phyloP scores from a whole-genome alignment of 2,888 invertebrate species.

The Andrena trimmerana region DNA sequence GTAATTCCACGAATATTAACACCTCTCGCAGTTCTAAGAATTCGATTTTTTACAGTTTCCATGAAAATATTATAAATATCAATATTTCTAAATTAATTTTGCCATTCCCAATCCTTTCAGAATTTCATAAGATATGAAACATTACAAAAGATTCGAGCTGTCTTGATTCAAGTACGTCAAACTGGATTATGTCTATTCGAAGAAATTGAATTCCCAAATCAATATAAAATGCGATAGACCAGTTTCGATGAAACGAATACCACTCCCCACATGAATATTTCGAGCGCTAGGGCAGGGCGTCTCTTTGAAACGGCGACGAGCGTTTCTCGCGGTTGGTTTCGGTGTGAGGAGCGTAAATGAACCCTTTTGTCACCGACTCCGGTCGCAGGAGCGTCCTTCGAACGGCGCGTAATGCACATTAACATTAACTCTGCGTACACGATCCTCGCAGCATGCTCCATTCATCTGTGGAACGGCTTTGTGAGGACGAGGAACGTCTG shows the following conservation, averaged over 20 bases:
- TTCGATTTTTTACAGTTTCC: too few species aligned
- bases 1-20: too few species aligned
- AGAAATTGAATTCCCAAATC: too few species aligned
- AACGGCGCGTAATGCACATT: constrained; percentile 56
- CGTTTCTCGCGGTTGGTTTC: constrained; percentile 30
- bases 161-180: too few species aligned
- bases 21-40: too few species aligned
- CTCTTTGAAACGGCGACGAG: background rate
- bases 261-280: background rate
- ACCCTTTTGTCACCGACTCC: constrained; percentile 61
- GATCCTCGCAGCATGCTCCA: constrained; percentile 63
- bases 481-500: constrained; percentile 39
- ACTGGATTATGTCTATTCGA: too few species aligned
- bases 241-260: background rate
- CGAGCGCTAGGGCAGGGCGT: background rate
- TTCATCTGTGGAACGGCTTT: constrained; percentile 62
- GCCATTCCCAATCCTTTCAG: too few species aligned
- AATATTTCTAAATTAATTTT: too few species aligned
- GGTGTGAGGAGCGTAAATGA: constrained; percentile 50
- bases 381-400: constrained; percentile 57
- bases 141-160: too few species aligned
- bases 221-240: background rate
- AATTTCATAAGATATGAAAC: too few species aligned
- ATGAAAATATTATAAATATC: too few species aligned
- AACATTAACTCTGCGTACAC: constrained; percentile 66